phyloP scores from a whole-genome alignment of 2,113 vertebrate genomes.

The Glaucidium brasilianum region DNA sequence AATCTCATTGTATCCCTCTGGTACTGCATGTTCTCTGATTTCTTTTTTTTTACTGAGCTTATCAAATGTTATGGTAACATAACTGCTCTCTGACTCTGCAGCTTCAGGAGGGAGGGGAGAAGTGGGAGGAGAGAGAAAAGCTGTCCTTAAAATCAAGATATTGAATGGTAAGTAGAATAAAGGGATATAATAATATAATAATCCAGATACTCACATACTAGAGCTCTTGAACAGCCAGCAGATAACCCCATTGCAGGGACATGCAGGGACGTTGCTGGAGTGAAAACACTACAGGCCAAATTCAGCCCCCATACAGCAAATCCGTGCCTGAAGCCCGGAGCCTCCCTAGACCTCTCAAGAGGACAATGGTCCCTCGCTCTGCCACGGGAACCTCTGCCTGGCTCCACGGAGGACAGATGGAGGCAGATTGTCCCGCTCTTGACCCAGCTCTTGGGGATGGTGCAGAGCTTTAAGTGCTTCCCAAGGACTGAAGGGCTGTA shows the following conservation, averaged over 20 bases:
- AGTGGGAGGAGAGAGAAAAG: neutral
- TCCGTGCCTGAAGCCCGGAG: neutral
- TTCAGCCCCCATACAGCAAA: neutral
- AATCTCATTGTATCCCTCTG: neutral
- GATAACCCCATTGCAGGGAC: neutral
- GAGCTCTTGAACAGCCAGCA: neutral
- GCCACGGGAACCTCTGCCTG: neutral
- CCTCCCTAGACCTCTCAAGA: neutral
- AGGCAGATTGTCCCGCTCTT: neutral
- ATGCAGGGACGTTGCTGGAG: no score
- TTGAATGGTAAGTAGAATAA: neutral
- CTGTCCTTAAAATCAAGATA: neutral
- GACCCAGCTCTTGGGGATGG: neutral
- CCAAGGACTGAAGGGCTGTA: neutral
- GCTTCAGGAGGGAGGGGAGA: neutral
- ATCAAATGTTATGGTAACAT: neutral
- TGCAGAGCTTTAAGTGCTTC: neutral
- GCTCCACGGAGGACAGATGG: rapidly evolving
- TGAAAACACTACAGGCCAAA: neutral
- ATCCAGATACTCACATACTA: neutral
- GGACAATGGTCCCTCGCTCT: rapidly evolving
- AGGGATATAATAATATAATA: neutral
- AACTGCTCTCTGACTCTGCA: neutral
- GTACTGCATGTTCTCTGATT: neutral
- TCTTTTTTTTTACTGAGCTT: neutral